A percentile compares a stretch with the other conserved stretches of the same genome.
phyloP scores from a whole-genome alignment of 2,113 vertebrate genomes.

The Eudyptes chrysolophus region DNA sequence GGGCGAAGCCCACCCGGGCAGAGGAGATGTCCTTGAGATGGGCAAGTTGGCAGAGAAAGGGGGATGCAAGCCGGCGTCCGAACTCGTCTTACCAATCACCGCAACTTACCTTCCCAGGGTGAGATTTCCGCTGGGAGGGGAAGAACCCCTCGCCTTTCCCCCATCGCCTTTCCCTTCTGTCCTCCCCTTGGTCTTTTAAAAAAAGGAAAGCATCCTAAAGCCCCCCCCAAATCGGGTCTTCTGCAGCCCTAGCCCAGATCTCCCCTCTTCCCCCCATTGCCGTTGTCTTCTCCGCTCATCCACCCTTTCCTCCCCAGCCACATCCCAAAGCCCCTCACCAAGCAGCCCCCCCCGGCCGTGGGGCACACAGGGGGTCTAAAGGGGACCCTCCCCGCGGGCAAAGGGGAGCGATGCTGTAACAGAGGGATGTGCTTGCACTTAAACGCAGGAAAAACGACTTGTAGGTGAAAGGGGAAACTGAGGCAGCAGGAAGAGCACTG shows the following conservation, averaged over 20 bases:
- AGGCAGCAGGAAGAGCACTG: neutral
- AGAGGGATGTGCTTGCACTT: neutral
- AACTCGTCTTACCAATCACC: neutral
- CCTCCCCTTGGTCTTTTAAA: neutral
- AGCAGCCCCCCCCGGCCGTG: rapidly evolving
- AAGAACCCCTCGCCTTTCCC: neutral
- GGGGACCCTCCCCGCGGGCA: rapidly evolving
- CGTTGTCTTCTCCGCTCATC: neutral
- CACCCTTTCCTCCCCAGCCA: neutral
- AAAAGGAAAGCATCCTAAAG: neutral
- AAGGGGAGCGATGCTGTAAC: rapidly evolving
- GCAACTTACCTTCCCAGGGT: neutral
- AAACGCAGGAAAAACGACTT: rapidly evolving
- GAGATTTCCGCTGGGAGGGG: neutral
- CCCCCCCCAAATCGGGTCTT: neutral
- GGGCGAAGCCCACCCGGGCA: neutral
- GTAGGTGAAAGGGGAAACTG: neutral
- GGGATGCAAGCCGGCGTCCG: rapidly evolving
- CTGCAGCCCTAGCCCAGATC: neutral
- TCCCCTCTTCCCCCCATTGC: neutral
- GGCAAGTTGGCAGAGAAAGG: neutral
- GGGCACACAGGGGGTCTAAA: neutral
- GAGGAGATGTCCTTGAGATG: neutral
- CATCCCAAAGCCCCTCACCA: neutral
- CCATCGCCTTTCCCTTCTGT: neutral